phyloP scores from a whole-genome alignment of 1,140 invertebrate species.

The Caenorhabditis brenneri region DNA sequence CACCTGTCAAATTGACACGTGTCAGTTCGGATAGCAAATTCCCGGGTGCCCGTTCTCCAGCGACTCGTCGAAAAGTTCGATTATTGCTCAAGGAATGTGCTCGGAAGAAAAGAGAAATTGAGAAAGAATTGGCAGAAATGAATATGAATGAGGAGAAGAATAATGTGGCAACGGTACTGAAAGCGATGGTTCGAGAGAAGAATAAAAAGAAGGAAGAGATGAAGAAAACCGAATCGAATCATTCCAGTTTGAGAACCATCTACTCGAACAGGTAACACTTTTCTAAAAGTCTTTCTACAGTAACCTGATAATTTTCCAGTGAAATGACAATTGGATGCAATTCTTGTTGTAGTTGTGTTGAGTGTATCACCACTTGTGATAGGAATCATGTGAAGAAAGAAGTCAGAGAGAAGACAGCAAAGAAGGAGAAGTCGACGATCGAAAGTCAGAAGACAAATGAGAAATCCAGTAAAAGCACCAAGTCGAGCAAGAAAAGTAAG shows the following conservation, averaged over 20 bases:
- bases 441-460: neutral
- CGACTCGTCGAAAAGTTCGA: neutral
- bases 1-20: neutral
- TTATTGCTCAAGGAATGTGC: neutral
- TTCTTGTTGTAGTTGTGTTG: neutral
- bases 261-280: neutral
- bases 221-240: neutral
- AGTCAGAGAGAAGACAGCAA: too few species aligned
- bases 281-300: neutral
- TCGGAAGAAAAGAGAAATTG: neutral
- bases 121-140: neutral
- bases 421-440: neutral
- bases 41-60: neutral
- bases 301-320: neutral
- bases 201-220: neutral
- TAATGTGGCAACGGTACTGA: neutral
- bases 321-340: neutral
- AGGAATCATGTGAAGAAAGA: too few species aligned
- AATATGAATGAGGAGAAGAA: neutral
- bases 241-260: neutral
- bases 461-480: neutral
- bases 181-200: neutral
- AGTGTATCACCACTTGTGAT: neutral
- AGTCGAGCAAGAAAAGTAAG: neutral
- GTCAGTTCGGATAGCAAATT: conserved; percentile 1